A percentile compares a stretch with the other conserved stretches of the same genome.
These are phyloP conservation scores for Nudaria mundana DNA, from an alignment of 2,888 invertebrate genomes.

Conservation along the genomic window DNA sequence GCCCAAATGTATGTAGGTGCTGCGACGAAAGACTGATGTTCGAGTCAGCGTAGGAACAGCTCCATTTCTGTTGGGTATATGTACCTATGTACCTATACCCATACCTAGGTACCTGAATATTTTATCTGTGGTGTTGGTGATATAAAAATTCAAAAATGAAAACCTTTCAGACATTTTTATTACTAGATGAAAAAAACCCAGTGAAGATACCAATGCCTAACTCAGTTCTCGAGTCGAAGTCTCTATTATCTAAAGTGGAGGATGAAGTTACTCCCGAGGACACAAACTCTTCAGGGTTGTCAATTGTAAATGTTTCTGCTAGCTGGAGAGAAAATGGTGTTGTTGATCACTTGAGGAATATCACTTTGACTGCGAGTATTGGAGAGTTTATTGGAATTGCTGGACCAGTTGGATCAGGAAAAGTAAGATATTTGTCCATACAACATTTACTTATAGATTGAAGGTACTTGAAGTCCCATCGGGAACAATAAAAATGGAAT, in stretches of 20 bases:
- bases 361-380: constrained; percentile 71
- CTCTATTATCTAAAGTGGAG: constrained; percentile 7
- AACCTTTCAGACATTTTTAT: constrained; percentile 67
- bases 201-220: constrained; percentile 26
- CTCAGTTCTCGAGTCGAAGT: constrained; percentile 10
- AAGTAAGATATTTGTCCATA: constrained; percentile 68
- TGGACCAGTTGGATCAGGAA: constrained; percentile 89
- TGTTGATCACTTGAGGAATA: constrained; percentile 75
- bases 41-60: no score
- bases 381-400: constrained; percentile 85
- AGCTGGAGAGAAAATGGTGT: constrained; percentile 64
- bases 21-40: no score
- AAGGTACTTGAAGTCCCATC: no score
- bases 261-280: constrained; percentile 11
- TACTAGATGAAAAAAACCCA: constrained; percentile 60
- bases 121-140: no score
- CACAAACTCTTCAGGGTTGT: constrained; percentile 43
- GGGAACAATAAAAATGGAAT: no score
- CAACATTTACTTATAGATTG: no score
- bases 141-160: no score
- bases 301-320: constrained; percentile 62
- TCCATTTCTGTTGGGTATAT: no score
- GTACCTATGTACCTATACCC: no score
- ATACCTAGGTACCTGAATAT: no score
- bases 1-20: no score